These are phyloP conservation scores for Pelodytes ibericus DNA, from an alignment of 2,797 vertebrate genomes.

Conservation along the genomic window DNA sequence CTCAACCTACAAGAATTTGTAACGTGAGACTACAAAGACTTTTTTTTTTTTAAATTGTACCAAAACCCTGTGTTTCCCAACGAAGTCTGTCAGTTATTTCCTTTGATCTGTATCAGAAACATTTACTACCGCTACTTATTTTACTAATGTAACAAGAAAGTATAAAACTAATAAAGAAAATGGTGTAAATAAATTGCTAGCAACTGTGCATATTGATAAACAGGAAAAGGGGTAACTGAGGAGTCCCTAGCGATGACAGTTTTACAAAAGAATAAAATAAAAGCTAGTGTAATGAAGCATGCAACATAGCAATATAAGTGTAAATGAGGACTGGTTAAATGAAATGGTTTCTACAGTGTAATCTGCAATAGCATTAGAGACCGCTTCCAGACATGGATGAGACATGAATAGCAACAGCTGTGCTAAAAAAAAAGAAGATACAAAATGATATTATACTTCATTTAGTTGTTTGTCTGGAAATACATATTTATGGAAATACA, in stretches of 20 bases:
- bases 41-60: too few relatives aligned
- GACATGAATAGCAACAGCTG: too few relatives aligned
- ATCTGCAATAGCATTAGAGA: conserved; percentile 21
- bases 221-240: conserved; percentile 4
- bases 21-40: too few relatives aligned
- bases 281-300: conserved; percentile 40
- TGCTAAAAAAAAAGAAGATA: too few relatives aligned
- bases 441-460: too few relatives aligned
- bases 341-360: conserved; percentile 33
- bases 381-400: neutral
- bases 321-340: conserved; percentile 43
- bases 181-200: neutral
- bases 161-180: neutral
- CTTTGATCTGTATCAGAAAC: neutral
- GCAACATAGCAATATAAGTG: conserved; percentile 49
- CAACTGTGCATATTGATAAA: conserved; percentile 10
- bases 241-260: conserved; percentile 16
- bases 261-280: conserved; percentile 11
- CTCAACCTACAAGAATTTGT: too few relatives aligned
- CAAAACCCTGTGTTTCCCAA: too few relatives aligned
- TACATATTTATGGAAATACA: too few relatives aligned
- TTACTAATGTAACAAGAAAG: neutral
- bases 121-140: neutral
- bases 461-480: too few relatives aligned
- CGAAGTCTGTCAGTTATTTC: neutral